Conservation (phyloP, 2,888 invertebrate genomes). For the Acleris emargana region DNA sequence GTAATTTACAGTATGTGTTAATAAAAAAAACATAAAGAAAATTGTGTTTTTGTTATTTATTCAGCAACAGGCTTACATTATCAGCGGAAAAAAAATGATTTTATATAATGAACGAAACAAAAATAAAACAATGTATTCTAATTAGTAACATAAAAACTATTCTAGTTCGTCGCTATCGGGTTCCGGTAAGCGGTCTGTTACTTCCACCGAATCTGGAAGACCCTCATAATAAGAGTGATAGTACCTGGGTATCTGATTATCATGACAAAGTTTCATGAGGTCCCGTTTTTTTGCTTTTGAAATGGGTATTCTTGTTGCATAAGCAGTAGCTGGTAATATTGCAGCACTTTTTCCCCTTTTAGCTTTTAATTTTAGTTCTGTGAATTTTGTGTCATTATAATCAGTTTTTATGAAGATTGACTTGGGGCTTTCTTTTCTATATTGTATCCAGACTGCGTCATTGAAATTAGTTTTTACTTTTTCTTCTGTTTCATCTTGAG, state of each 20-base stretch:
- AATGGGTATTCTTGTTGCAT: constrained; percentile 3
- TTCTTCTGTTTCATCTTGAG: no score
- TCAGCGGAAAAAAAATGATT: no score
- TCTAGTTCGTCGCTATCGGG: background rate
- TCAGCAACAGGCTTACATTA: no score
- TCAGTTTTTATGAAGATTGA: background rate
- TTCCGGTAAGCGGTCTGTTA: constrained; percentile 9
- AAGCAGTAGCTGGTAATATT: background rate
- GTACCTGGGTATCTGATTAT: constrained; percentile 7
- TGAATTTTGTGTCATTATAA: background rate
- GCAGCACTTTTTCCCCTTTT: constrained; percentile 6
- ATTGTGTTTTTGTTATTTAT: no score
- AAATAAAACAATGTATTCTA: no score
- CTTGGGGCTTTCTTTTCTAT: no score
- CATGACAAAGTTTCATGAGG: constrained; percentile 9
- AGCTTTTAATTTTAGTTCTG: constrained; percentile 5
- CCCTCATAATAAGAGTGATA: constrained; percentile 9
- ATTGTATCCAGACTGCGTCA: no score
- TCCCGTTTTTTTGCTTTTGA: constrained; percentile 9
- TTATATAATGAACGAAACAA: no score
- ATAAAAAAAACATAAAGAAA: no score
- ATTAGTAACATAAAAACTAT: background rate
- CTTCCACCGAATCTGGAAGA: constrained; percentile 3
- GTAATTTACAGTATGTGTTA: no score
- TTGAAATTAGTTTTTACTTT: no score